phyloP scores from a whole-genome alignment of 2,888 invertebrate genomes.

The Galerucella nymphaeae region DNA sequence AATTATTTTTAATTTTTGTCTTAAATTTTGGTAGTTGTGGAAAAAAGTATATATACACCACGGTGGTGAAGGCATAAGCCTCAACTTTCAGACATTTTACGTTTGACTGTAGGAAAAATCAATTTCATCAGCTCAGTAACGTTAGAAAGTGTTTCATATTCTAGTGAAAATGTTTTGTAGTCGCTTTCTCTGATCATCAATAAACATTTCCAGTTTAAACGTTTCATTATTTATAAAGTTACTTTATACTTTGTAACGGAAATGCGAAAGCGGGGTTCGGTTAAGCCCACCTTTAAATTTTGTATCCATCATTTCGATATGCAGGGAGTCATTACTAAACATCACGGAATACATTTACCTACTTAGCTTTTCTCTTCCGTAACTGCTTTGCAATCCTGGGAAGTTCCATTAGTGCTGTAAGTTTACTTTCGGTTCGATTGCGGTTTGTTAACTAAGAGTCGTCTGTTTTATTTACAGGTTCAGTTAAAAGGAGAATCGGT shows the following conservation, averaged over 20 bases:
- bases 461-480: conserved; percentile 2
- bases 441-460: conserved; percentile 13
- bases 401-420: conserved; percentile 22
- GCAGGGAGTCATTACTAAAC: conserved; percentile 42
- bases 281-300: conserved; percentile 14
- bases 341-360: conserved; percentile 40
- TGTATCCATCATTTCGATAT: conserved; percentile 25
- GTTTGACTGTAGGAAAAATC: too few relatives aligned
- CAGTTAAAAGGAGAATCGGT: not conserved
- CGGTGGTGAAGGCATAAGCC: too few relatives aligned
- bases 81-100: too few relatives aligned
- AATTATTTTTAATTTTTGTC: too few relatives aligned
- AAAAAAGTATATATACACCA: too few relatives aligned
- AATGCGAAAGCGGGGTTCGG: not conserved
- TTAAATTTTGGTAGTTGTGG: too few relatives aligned
- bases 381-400: conserved; percentile 28
- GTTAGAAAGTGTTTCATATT: too few relatives aligned
- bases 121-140: too few relatives aligned
- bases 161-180: too few relatives aligned
- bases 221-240: not conserved
- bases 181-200: too few relatives aligned
- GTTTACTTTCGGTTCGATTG: conserved; percentile 27
- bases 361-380: conserved; percentile 29
- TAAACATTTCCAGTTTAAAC: too few relatives aligned
- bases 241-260: not conserved